Evolutionary conservation across 2,888 invertebrate species (phyloP).

Genomic region (Hirtodrosophila duncani): DNA sequence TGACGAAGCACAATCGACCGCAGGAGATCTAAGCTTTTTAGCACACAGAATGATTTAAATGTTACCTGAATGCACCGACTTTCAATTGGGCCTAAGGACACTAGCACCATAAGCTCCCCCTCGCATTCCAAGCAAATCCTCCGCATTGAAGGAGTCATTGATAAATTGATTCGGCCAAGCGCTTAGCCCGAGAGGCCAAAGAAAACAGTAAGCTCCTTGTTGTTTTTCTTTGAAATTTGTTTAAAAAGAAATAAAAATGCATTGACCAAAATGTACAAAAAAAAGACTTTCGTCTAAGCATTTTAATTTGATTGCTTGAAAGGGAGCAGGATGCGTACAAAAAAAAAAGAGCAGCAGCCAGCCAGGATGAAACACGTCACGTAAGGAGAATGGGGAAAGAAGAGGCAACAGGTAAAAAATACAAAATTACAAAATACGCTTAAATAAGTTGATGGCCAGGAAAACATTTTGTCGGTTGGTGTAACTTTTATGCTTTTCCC

Average conservation of each 20-base stretch:
- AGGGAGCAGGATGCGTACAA: conserved; percentile 45
- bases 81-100: too few species aligned
- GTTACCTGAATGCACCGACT: too few species aligned
- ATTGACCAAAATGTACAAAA: conserved; percentile 8
- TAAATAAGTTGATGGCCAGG: conserved; percentile 44
- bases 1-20: too few species aligned
- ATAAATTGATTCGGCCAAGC: conserved; percentile 43
- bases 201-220: conserved; percentile 26
- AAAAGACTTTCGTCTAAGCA: conserved; percentile 35
- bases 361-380: background rate
- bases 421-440: conserved; percentile 11
- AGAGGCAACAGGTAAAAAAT: conserved; percentile 16
- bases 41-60: too few species aligned
- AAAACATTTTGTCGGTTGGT: conserved; percentile 32
- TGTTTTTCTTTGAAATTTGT: conserved; percentile 20
- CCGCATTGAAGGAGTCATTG: conserved; percentile 36
- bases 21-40: too few species aligned
- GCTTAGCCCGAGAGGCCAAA: conserved; percentile 16
- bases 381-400: conserved; percentile 7
- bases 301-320: conserved; percentile 48
- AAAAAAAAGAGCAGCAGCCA: conserved; percentile 6
- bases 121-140: too few species aligned
- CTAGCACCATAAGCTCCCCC: too few species aligned
- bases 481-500: conserved; percentile 3
- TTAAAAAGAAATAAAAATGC: background rate